These are phyloP conservation scores for Dicentrarchus labrax DNA, from an alignment of 2,113 vertebrate genomes.

Conservation along the genomic window DNA sequence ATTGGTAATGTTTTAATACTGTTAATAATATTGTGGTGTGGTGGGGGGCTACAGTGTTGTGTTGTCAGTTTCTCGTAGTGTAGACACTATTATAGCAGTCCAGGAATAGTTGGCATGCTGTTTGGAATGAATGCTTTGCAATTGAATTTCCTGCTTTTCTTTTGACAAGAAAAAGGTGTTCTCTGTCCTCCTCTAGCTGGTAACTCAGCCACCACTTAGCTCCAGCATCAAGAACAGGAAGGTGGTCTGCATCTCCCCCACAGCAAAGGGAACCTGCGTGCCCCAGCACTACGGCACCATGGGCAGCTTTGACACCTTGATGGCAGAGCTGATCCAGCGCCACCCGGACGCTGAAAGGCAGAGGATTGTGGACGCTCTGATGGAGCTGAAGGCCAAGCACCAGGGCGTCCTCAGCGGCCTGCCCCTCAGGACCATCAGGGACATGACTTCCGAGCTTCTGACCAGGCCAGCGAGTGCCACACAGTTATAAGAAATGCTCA, in stretches of 20 bases:
- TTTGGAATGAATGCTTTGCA: neutral
- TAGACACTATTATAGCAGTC: too few relatives aligned
- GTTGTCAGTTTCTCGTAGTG: too few relatives aligned
- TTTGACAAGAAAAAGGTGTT: neutral
- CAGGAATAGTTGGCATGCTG: too few relatives aligned
- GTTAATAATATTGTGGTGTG: too few relatives aligned
- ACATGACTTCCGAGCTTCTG: constrained; percentile 80
- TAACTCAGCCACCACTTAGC: neutral
- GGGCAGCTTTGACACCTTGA: constrained; percentile 76
- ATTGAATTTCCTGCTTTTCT: neutral
- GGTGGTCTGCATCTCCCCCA: constrained; percentile 57
- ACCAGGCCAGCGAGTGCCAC: neutral
- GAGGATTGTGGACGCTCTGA: constrained; percentile 68
- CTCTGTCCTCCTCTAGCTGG: neutral
- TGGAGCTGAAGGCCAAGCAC: constrained; percentile 66
- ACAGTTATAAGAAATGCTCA: neutral
- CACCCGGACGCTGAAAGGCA: constrained; percentile 62
- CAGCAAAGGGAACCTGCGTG: constrained; percentile 61
- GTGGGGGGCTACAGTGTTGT: too few relatives aligned
- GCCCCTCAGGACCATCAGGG: constrained; percentile 70
- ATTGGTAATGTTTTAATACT: too few relatives aligned
- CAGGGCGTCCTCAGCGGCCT: constrained; percentile 64
- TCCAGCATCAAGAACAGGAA: constrained; percentile 49
- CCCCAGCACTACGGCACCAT: constrained; percentile 72
- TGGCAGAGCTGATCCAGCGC: constrained; percentile 64